Percentiles rank a stretch among this genome's conserved stretches.
phyloP scores from a whole-genome alignment of 1,140 invertebrate genomes.

The Palaemon carinicauda region DNA sequence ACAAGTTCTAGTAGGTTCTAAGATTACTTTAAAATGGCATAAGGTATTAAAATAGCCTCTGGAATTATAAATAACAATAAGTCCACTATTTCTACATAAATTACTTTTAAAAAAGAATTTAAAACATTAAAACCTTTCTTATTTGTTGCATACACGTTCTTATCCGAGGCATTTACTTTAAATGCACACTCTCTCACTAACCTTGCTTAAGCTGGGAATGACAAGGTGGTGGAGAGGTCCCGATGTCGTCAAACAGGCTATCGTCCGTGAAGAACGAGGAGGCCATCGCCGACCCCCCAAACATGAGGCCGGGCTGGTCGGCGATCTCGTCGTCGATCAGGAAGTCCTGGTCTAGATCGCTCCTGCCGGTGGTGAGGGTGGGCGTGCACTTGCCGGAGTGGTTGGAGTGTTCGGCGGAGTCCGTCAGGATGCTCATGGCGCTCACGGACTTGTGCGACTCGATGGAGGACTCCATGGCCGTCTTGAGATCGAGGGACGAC shows the following conservation, averaged over 20 bases:
- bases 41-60: no score
- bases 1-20: no score
- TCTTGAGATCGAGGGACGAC: constrained; percentile 14
- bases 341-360: constrained; percentile 75
- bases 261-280: constrained; percentile 36
- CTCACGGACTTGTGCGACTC: constrained; percentile 15
- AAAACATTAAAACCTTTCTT: no score
- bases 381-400: constrained; percentile 49
- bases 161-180: no score
- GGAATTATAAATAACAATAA: no score
- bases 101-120: no score
- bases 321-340: constrained; percentile 90
- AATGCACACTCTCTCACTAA: no score
- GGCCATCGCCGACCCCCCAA: constrained; percentile 62
- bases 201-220: constrained; percentile 38
- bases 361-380: constrained; percentile 64
- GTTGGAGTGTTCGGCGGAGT: constrained; percentile 28
- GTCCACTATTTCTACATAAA: no score
- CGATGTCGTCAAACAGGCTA: constrained; percentile 47
- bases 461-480: constrained; percentile 22
- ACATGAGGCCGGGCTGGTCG: constrained; percentile 85
- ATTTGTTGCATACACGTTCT: no score
- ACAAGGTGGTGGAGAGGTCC: constrained; percentile 28
- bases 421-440: background rate
- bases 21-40: no score